Conservation (phyloP, 1,140 invertebrate genomes). For the Drosophila orosa region DNA sequence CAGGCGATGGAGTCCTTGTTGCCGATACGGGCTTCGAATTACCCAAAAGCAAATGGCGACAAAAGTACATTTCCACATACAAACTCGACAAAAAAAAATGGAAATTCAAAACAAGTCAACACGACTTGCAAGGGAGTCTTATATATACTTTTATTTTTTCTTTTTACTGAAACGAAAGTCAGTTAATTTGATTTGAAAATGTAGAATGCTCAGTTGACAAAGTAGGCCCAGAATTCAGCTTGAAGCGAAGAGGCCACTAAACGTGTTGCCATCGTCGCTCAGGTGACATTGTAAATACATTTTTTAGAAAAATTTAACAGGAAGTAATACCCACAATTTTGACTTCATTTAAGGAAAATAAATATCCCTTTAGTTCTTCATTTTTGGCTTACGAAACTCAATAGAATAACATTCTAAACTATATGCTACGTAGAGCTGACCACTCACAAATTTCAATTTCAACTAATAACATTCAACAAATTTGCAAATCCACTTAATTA, state of each 20-base stretch:
- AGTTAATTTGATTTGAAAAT: conserved; percentile 77
- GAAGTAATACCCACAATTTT: neutral
- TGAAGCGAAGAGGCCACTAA: conserved; percentile 51
- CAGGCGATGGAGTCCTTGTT: conserved; percentile 13
- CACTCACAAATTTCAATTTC: conserved; percentile 12
- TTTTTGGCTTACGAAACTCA: neutral
- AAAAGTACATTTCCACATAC: conserved; percentile 63
- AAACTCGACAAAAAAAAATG: conserved; percentile 43
- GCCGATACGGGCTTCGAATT: conserved; percentile 46
- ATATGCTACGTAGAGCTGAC: neutral
- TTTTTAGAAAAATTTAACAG: neutral
- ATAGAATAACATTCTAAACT: neutral
- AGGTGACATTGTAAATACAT: conserved; percentile 42
- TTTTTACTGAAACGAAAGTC: conserved; percentile 66
- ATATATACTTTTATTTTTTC: neutral
- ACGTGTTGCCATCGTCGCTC: conserved; percentile 59
- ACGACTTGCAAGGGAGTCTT: neutral
- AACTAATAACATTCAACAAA: conserved; percentile 28
- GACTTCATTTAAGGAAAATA: neutral
- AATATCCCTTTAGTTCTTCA: neutral
- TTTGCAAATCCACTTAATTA: conserved; percentile 49
- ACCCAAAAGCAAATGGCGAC: conserved; percentile 76
- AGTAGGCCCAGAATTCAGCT: conserved; percentile 18
- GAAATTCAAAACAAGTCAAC: conserved; percentile 8
- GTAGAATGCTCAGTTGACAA: conserved; percentile 43